These are phyloP conservation scores for Pipistrellus kuhlii DNA, from an alignment of 2,797 vertebrate species.

Conservation along the genomic window DNA sequence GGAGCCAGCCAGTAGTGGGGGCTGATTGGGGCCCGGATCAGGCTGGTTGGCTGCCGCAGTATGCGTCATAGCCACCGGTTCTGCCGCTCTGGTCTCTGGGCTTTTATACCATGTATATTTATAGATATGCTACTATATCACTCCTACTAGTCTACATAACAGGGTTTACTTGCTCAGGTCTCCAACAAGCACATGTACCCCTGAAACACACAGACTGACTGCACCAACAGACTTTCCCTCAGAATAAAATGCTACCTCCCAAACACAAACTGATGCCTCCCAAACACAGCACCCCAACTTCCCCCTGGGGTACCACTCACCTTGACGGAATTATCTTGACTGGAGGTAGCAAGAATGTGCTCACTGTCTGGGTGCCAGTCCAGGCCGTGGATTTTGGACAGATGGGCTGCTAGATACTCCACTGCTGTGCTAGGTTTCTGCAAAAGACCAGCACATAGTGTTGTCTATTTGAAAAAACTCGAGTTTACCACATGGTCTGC, in stretches of 20 bases:
- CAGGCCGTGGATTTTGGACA: constrained; percentile 98
- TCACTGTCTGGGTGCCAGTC: constrained; percentile 99
- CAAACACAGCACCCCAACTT: background rate
- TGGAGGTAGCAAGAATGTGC: constrained; percentile 95
- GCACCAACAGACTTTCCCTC: background rate
- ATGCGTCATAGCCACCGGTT: too few species aligned
- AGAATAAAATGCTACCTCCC: background rate
- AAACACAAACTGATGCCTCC: background rate
- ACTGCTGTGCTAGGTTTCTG: constrained; percentile 97
- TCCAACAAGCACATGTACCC: background rate
- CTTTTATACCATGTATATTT: too few species aligned
- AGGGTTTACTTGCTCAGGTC: background rate
- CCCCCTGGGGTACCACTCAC: constrained; percentile 85
- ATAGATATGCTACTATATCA: background rate
- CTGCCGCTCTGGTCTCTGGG: too few species aligned
- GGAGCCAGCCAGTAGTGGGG: too few species aligned
- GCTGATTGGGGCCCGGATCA: too few species aligned
- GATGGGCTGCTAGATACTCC: constrained; percentile 97
- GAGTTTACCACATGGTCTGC: background rate
- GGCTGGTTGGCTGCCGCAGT: too few species aligned
- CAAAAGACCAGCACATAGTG: constrained; percentile 67
- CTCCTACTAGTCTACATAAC: background rate
- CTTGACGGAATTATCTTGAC: constrained; percentile 98
- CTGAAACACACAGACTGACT: background rate
- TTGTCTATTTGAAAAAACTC: background rate